These are phyloP conservation scores for Atta colombica DNA, from an alignment of 1,140 invertebrate species.

Conservation along the genomic window DNA sequence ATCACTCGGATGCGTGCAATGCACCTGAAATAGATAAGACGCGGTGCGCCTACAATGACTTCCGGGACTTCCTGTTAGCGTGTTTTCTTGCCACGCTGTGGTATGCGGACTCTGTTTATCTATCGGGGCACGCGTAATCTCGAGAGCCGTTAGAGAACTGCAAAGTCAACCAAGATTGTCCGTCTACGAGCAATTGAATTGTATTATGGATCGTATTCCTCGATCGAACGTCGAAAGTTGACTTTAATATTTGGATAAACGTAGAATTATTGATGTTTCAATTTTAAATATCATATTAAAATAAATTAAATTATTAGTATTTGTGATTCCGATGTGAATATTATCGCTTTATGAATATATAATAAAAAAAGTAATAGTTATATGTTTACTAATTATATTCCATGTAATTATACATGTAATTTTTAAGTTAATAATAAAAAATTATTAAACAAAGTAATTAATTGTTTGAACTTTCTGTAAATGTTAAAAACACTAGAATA, in stretches of 20 bases:
- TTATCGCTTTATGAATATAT: too few relatives aligned
- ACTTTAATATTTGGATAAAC: not conserved
- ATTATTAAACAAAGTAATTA: not conserved
- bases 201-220: not conserved
- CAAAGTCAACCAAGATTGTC: not conserved
- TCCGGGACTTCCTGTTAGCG: constrained; percentile 56
- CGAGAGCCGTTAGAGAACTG: not conserved
- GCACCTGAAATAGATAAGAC: constrained; percentile 69
- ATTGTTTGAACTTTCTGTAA: not conserved
- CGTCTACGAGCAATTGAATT: not conserved
- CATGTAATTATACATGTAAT: not conserved
- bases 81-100: constrained; percentile 22
- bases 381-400: not conserved
- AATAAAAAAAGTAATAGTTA: not conserved
- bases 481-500: not conserved
- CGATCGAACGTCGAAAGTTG: not conserved
- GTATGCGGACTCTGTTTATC: not conserved
- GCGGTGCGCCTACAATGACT: constrained; percentile 24
- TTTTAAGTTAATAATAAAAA: not conserved
- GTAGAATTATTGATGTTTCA: not conserved
- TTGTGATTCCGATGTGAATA: too few relatives aligned
- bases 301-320: too few relatives aligned
- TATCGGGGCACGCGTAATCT: not conserved
- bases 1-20: constrained; percentile 58
- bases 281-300: not conserved